Conservation (phyloP, 1,140 invertebrate genomes). For the Diploscapter pachys region DNA sequence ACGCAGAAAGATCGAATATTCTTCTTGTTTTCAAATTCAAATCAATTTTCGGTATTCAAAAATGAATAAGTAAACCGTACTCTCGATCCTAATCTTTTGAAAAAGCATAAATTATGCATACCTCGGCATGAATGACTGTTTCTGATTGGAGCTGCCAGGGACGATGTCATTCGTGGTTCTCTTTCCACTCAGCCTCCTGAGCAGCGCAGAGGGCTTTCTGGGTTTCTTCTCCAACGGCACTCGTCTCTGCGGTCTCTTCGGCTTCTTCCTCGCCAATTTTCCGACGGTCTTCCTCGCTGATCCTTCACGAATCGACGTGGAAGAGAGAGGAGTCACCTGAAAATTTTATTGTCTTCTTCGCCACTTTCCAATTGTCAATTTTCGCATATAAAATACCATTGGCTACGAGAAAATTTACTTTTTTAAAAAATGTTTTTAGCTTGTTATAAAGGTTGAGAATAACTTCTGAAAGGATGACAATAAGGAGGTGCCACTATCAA, state of each 20-base stretch:
- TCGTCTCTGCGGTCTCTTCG: conserved; percentile 34
- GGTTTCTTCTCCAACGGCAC: conserved; percentile 45
- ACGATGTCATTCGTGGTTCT: conserved; percentile 51
- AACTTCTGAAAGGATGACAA: background rate
- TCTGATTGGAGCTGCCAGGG: conserved; percentile 56
- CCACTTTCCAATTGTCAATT: background rate
- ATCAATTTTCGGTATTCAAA: no score
- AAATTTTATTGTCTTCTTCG: background rate
- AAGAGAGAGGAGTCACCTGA: conserved; percentile 44
- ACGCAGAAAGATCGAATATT: no score
- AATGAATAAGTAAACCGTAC: no score
- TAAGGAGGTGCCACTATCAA: background rate
- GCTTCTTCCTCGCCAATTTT: conserved; percentile 45
- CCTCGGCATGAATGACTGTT: conserved; percentile 58
- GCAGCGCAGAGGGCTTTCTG: conserved; percentile 50
- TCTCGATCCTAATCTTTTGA: background rate
- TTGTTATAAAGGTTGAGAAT: background rate
- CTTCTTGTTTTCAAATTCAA: no score
- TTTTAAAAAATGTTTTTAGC: no score
- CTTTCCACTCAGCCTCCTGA: conserved; percentile 52
- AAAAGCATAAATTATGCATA: conserved; percentile 26
- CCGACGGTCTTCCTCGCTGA: conserved; percentile 42
- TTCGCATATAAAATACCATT: background rate
- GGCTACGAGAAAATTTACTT: background rate
- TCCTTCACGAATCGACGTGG: conserved; percentile 52